A percentile compares a stretch with the other conserved stretches of the same genome.
These are phyloP conservation scores for Pollenia griseotomentosa DNA, from an alignment of 2,888 invertebrate species.

Conservation along the genomic window DNA sequence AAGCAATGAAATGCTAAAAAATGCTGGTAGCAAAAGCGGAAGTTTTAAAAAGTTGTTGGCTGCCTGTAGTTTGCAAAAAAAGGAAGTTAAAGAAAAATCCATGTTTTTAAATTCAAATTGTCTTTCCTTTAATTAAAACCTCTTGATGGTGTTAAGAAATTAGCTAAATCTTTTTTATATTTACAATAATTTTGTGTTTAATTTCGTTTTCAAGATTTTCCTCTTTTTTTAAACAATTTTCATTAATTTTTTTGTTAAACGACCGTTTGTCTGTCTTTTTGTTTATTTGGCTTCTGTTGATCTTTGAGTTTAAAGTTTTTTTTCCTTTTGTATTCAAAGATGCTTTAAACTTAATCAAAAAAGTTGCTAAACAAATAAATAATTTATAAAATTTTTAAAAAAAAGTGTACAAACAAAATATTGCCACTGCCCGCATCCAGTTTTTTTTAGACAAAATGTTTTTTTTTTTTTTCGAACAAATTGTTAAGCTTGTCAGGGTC, in stretches of 20 bases:
- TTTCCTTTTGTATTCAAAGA: conserved; percentile 30
- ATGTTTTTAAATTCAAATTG: conserved; percentile 19
- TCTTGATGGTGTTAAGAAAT: conserved; percentile 12
- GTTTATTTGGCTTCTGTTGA: conserved; percentile 68
- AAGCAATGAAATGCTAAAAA: background rate
- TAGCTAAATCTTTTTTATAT: conserved; percentile 18
- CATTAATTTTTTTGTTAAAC: background rate
- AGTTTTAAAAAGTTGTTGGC: conserved; percentile 27
- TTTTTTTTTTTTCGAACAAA: conserved; percentile 56
- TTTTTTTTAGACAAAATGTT: conserved; percentile 36
- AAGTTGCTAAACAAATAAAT: conserved; percentile 14
- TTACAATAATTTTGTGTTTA: conserved; percentile 25
- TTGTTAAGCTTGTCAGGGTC: conserved; percentile 72
- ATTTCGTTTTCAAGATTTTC: conserved; percentile 10
- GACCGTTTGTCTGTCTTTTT: conserved; percentile 19
- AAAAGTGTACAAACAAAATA: conserved; percentile 37
- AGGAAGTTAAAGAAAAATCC: conserved; percentile 32
- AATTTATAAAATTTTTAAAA: background rate
- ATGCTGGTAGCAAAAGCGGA: conserved; percentile 42
- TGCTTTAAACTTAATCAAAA: conserved; percentile 34
- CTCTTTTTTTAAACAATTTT: background rate
- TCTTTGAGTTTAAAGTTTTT: conserved; percentile 38
- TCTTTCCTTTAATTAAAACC: background rate
- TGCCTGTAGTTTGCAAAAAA: background rate
- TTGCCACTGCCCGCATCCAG: conserved; percentile 52